Evolutionary conservation across 1,140 invertebrate species (phyloP).

Genomic region (Mesaphorura yosii): DNA sequence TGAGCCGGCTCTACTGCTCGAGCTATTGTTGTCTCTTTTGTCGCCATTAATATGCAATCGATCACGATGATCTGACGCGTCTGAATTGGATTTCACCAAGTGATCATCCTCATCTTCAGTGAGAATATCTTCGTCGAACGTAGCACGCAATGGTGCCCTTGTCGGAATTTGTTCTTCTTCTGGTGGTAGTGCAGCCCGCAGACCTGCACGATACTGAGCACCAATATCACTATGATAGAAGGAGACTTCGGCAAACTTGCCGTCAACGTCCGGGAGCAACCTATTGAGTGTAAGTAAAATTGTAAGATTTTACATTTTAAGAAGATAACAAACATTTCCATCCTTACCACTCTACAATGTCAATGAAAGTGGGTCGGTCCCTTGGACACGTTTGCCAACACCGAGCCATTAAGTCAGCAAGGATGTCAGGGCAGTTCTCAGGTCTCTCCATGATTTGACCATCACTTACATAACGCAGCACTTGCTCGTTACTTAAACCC

Average conservation of each 20-base stretch:
- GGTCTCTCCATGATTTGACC: constrained; percentile 84
- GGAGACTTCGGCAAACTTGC: constrained; percentile 54
- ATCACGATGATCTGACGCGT: no score
- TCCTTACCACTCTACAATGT: constrained; percentile 48
- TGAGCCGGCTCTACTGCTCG: no score
- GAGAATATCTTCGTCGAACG: constrained; percentile 6
- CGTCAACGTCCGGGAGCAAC: constrained; percentile 40
- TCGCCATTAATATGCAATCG: no score
- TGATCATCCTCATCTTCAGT: constrained; percentile 7
- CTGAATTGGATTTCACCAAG: constrained; percentile 1
- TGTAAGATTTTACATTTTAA: no score
- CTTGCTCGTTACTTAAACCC: constrained; percentile 46
- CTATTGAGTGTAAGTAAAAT: no score
- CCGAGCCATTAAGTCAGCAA: constrained; percentile 75
- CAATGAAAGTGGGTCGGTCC: constrained; percentile 68
- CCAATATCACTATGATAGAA: constrained; percentile 63
- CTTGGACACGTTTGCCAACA: constrained; percentile 74
- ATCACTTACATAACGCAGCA: constrained; percentile 71
- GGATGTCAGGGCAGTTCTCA: constrained; percentile 79
- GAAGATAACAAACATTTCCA: no score
- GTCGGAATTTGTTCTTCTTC: constrained; percentile 1
- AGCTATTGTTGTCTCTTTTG: no score
- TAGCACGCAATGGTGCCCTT: constrained; percentile 8
- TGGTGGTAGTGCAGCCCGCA: constrained; percentile 10
- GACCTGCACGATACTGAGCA: constrained; percentile 39